phyloP scores from a whole-genome alignment of 2,797 vertebrate genomes.

The Chrysolophus pictus region DNA sequence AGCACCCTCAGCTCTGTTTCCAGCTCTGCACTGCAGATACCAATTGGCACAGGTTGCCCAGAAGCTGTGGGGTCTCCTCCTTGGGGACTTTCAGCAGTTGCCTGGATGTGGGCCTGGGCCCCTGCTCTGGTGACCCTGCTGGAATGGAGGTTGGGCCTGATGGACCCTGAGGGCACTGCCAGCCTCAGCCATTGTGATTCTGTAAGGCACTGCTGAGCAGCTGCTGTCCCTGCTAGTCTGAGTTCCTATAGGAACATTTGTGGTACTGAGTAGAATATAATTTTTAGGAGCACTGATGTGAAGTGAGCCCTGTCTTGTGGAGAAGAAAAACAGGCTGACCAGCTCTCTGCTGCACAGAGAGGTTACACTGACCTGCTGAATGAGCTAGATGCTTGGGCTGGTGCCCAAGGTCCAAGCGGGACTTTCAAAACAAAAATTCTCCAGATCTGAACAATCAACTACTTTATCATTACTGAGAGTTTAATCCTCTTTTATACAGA shows the following conservation, averaged over 20 bases:
- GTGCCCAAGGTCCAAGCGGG: not conserved
- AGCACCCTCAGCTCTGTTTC: not conserved
- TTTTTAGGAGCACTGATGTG: not conserved
- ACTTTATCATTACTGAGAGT: not conserved
- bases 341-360: not conserved
- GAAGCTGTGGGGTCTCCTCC: not conserved
- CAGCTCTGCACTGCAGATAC: not conserved
- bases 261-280: not conserved
- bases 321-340: not conserved
- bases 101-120: not conserved
- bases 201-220: accelerated
- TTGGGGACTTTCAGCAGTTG: too few species aligned
- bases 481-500: constrained; percentile 18
- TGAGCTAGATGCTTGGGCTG: not conserved
- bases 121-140: not conserved
- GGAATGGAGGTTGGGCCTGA: not conserved
- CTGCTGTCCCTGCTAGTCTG: not conserved
- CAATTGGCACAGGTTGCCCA: not conserved
- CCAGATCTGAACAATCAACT: not conserved
- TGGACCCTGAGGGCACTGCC: not conserved
- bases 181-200: not conserved
- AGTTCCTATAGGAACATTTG: not conserved
- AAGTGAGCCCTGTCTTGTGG: not conserved
- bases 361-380: not conserved
- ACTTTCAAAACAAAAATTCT: not conserved